Evolutionary conservation across 2,113 vertebrate species (phyloP), one percentile per base, ranked within the genome.

Genomic region (Dolichotis patagonum): DNA sequence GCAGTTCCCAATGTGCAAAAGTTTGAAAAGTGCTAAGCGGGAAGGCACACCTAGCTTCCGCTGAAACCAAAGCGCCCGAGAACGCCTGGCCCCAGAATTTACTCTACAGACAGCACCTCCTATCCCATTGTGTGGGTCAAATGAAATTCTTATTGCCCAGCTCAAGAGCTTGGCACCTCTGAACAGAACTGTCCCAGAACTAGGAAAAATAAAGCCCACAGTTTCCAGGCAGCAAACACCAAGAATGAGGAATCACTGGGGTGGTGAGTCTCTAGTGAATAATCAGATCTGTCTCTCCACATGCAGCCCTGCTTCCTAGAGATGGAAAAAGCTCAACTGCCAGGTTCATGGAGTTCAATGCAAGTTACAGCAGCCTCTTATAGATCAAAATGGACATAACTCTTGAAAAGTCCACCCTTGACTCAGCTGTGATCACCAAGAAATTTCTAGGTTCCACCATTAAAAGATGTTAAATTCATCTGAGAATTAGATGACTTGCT

Each of bases 161-260:
- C 85, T 88, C 4, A 7, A 92, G 49, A 77, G 92, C 38, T 17
- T 84, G 67, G 96, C 92, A 94, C 35, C 65, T 77, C 41, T 90
- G 67, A 78, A 54, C 12, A 81, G 85, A 82, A 95, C 78, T 54
- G 46, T n/a, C 46, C 89, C 69, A 62, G 60, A 35, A 32, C 2
- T 83, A 60, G 63, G 49, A 89, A 89, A 60, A 84, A 93, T 26
- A 95, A 95, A 92, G 65, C 38, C 62, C 2, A 2, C 9, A 32
- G 88, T 95, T 91, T 94, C 94, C 19, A 85, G 85, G 92, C 97
- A 95, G 85, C 97, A 78, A 92, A 90, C 77, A 60, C 26, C 9
- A 78, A 91, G 82, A 81, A 73, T 56, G 43, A 95, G 46, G 38
- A 38, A 54, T 75, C 52, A 62, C 32, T 46, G 56, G 28, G 65